phyloP scores from a whole-genome alignment of 2,113 vertebrate species.

The Ranitomeya imitator region DNA sequence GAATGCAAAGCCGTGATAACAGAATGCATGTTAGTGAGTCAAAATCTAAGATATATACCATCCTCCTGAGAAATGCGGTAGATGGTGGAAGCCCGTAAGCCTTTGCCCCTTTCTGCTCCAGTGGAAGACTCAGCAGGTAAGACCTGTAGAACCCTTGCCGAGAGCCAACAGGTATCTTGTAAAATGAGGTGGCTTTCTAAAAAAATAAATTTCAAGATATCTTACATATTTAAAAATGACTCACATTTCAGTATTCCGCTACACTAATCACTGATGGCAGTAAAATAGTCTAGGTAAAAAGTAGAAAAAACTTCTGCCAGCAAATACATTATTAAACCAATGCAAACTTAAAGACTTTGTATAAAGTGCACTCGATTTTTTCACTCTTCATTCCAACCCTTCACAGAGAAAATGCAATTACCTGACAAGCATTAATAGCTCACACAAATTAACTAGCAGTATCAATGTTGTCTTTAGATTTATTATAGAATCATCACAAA shows the following conservation, averaged over 20 bases:
- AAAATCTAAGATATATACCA: too few species aligned
- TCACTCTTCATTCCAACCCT: neutral
- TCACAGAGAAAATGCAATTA: slow-evolving; percentile 31
- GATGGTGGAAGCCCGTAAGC: too few species aligned
- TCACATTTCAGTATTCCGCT: slow-evolving; percentile 1
- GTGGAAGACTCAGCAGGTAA: too few species aligned
- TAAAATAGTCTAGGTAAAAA: neutral
- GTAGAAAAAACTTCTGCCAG: neutral
- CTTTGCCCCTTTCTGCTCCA: too few species aligned
- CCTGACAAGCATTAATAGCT: slow-evolving; percentile 40
- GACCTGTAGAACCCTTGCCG: too few species aligned
- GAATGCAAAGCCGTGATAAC: too few species aligned
- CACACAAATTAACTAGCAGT: slow-evolving; percentile 31
- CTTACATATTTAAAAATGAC: neutral
- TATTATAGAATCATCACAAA: slow-evolving; percentile 52
- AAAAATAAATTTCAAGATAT: neutral
- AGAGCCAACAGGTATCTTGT: too few species aligned
- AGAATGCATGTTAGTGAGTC: too few species aligned
- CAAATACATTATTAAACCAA: neutral
- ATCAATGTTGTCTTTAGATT: slow-evolving; percentile 43
- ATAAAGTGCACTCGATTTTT: neutral
- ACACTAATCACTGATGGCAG: neutral
- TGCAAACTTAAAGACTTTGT: slow-evolving; percentile 1
- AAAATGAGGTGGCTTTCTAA: too few species aligned
- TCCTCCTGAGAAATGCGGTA: too few species aligned